Evolutionary conservation across 1,140 invertebrate species (phyloP), one percentile per base, ranked within the genome.

Genomic region (Aphelinus atriplicis): DNA sequence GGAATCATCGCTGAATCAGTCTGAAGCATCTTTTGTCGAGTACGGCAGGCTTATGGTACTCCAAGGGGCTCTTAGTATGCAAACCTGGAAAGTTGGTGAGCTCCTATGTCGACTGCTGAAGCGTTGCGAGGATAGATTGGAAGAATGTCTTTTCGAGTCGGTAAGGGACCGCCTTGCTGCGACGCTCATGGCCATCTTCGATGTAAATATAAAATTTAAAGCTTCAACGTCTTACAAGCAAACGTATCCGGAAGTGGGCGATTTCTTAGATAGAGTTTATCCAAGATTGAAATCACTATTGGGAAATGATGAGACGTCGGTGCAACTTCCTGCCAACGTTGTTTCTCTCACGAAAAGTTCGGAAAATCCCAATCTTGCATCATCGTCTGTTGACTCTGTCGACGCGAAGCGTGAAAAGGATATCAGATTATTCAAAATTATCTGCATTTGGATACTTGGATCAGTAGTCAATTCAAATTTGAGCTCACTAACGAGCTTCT

Each of bases 61-160:
- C 0, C 88, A 89, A 76, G 88, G 89, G 47, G 90, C 90, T 0
- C 76, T 95, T 1, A 82, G 86, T n/a, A 91, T 94, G 81, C 91
- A 93, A 77, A 89, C 92, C 53, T 97, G 93, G 93, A 88, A 92
- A 65, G 92, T 92, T 73, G 87, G 89, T 51, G 90, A 91, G 81
- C 86, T 93, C 42, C 88, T 90, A 68, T 86, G 90, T 58, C 84
- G 91, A 53, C 77, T 93, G 0, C 82, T 94, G 7, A 85, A 82
- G 56, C 89, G 87, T 57, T 83, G 89, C 3, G 88, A 90, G 9
- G 84, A 86, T 0, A 86, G 88, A 68, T 83, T 90, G 55, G 80
- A 89, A 75, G 90, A 87, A 66, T 95, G 90, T 90, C 92, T 89
- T 72, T 96, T 92, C 83, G 93, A 90, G 81, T 96, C 95, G 84